Base-by-base conservation (phyloP, 2,888 invertebrate species). In the Diarsia mendica region DNA sequence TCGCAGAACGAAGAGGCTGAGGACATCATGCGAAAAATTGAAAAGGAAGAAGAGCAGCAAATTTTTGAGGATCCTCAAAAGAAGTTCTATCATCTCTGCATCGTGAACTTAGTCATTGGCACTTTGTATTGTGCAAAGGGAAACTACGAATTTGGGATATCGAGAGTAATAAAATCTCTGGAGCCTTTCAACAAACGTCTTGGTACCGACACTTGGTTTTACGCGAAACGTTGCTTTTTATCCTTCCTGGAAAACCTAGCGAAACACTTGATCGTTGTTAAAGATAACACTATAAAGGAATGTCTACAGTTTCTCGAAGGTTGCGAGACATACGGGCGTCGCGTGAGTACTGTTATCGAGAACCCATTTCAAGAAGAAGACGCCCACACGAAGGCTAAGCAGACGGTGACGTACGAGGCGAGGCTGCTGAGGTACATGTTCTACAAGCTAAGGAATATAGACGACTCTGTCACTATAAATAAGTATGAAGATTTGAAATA, bases 1-100 rank as follows among this genome's bases (percentile, higher is more conserved):
- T 98, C 99, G 69, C 99, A 99, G 95, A 99, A 99, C 93, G 99
- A 99, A 93, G 99, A 99, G 97, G 99, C 99, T 18, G 99, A 99
- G 94, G 99, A 99, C 90, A 97, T 99, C 73, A 99, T 99, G 99
- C 97, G 99, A 71, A 99, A 99, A 96, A 99, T 99, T 85, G 99
- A 99, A 93, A 99, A 99, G 88, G 99, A 99, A 91, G 99, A 99
- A 92, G 99, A 99, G 91, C 98, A 98, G 82, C 97, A 99, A 88
- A 98, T 98, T 77, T 98, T 98, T 90, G 98, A 99, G 91, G 99
- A 99, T 87, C 99, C 99, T 0, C 98, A 99, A 66, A 98, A 98
- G 93, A 99, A 99, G 94, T 97, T 98, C 85, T 99, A 98, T 94
- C 99, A 99, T 92, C 97, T 99, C 70, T 99, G 99, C 92, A 99